Base-by-base conservation (phyloP, 2,797 vertebrate species). In the Heliangelus exortis region DNA sequence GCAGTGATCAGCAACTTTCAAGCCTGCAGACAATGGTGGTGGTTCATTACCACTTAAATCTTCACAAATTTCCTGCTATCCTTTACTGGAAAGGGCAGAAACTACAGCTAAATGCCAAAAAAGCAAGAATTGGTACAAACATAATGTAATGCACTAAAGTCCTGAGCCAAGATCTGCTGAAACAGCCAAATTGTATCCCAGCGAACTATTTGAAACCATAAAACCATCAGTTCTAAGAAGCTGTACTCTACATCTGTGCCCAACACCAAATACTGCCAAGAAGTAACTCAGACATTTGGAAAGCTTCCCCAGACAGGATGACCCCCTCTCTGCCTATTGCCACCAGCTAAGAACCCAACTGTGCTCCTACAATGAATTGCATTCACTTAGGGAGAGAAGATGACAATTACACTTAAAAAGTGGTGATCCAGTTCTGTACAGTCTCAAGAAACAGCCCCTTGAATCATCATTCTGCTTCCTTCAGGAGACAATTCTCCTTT, bases 121-220 rank as follows among this genome's bases (percentile, higher is more conserved):
- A 72, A 80, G 22, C 41, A 75, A 74, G 58, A 75, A 17, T 62
- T 77, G 73, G 31, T 85, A 75, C 11, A 7, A 94, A 92, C 36
- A 72, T 47, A 65, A 92, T 87, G 89, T 67, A 93, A 91, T 36
- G 18, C 53, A 68, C 61, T 21, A 2, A 80, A 71, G 50, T 51
- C 29, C 48, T 54, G 81, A 94, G 93, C 95, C 92, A 95, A 87
- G 61, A 6, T 45, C 78, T 71, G 57, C 48, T 85, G 75, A 75
- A 78, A 13, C 57, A 81, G 91, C 89, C 91, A 96, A 83, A 94
- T 68, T 61, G 25, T n/a, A 95, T 83, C 26, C 57, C 65, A 68
- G 50, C 48, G 84, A 91, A 58, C 47, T 72, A 63, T 72, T 25
- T 47, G 79, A 85, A 90, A 84, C 2, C 2, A 67, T 91, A 84